phyloP scores from a whole-genome alignment of 2,888 invertebrate species.

The Piscicola geometra region DNA sequence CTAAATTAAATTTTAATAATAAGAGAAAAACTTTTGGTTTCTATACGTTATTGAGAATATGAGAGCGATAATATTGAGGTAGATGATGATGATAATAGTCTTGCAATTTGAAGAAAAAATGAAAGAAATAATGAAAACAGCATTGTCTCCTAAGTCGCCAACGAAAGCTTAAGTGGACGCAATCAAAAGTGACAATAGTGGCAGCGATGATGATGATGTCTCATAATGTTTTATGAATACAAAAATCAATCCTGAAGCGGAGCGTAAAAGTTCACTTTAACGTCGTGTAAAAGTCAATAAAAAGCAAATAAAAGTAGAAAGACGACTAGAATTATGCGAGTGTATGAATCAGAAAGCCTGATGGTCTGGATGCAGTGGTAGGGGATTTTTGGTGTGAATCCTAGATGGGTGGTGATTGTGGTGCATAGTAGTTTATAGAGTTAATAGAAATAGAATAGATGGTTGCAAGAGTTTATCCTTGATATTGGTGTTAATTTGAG shows the following conservation, averaged over 20 bases:
- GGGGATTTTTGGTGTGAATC: neutral
- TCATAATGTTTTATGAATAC: neutral
- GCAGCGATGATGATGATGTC: neutral
- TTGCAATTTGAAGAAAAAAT: too few relatives aligned
- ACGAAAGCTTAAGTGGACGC: too few relatives aligned
- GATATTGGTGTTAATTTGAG: neutral
- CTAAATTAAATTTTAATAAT: too few relatives aligned
- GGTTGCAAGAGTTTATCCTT: neutral
- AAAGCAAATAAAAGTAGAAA: neutral
- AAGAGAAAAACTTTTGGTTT: too few relatives aligned
- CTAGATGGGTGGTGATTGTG: neutral
- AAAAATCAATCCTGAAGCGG: neutral
- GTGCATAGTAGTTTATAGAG: neutral
- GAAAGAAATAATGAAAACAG: too few relatives aligned
- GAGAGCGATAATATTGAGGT: too few relatives aligned
- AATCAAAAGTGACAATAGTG: neutral
- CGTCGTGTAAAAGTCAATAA: constrained; percentile 5
- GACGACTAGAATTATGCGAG: too few relatives aligned
- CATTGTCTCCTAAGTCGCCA: too few relatives aligned
- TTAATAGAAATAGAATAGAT: neutral
- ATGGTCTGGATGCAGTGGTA: neutral
- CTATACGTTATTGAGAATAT: too few relatives aligned
- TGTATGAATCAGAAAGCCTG: neutral
- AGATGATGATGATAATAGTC: too few relatives aligned
- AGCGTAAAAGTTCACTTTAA: neutral